phyloP scores from a whole-genome alignment of 1,140 invertebrate species.

The Orius laevigatus region DNA sequence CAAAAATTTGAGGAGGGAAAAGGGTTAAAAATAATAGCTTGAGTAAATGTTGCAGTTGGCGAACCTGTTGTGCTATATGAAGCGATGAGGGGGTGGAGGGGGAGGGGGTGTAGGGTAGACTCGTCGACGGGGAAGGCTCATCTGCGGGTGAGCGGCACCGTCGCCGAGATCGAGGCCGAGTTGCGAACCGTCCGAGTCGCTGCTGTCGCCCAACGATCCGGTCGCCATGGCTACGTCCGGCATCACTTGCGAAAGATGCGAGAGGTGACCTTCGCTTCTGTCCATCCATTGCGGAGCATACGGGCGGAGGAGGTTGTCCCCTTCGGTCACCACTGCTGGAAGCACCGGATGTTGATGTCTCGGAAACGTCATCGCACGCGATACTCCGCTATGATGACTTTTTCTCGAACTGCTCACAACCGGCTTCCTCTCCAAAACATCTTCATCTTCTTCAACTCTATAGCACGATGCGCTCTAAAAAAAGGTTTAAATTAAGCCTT shows the following conservation, averaged over 20 bases:
- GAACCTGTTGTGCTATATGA: slow-evolving; percentile 19
- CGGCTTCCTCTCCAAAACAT: slow-evolving; percentile 23
- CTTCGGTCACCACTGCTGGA: slow-evolving; percentile 43
- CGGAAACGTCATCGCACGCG: slow-evolving; percentile 41
- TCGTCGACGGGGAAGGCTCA: background rate
- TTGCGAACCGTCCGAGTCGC: slow-evolving; percentile 38
- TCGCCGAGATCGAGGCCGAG: slow-evolving; percentile 40
- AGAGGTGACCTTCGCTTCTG: slow-evolving; percentile 44
- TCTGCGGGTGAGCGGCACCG: slow-evolving; percentile 4
- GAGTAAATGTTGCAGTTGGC: too few species aligned
- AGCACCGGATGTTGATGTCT: slow-evolving; percentile 29
- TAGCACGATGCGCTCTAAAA: slow-evolving; percentile 34
- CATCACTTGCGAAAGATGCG: slow-evolving; percentile 71
- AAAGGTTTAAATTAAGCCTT: slow-evolving; percentile 3
- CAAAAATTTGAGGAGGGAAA: too few species aligned
- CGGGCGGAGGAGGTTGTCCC: slow-evolving; percentile 30
- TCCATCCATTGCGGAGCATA: slow-evolving; percentile 2
- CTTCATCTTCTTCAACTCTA: slow-evolving; percentile 29
- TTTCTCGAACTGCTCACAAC: slow-evolving; percentile 10
- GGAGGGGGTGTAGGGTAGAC: slow-evolving; percentile 14
- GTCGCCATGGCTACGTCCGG: slow-evolving; percentile 81
- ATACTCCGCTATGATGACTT: slow-evolving; percentile 16
- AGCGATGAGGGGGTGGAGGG: slow-evolving; percentile 20
- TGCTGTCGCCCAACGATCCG: slow-evolving; percentile 46
- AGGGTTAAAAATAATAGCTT: too few species aligned